phyloP scores from a whole-genome alignment of 2,113 vertebrate species.

The Larimichthys polyactis region DNA sequence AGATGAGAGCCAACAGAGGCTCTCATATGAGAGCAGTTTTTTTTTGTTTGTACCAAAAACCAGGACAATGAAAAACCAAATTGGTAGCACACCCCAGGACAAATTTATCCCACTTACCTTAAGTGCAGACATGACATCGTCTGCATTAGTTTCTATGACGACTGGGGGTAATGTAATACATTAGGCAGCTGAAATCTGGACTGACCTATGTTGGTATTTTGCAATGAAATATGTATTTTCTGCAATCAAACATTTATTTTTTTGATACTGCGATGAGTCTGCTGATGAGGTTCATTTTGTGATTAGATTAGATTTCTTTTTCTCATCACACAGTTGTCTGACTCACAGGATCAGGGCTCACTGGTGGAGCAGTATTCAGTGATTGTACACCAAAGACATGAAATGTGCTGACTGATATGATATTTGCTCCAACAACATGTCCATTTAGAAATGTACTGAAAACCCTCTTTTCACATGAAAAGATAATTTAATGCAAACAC shows the following conservation, averaged over 20 bases:
- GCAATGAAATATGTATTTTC: background rate
- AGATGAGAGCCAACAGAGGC: background rate
- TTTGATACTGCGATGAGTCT: background rate
- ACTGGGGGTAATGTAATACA: slow-evolving; percentile 41
- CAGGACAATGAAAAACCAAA: background rate
- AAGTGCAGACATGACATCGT: slow-evolving; percentile 22
- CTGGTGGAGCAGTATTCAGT: background rate
- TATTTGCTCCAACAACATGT: background rate
- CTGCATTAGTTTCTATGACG: slow-evolving; percentile 69
- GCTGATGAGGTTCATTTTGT: background rate
- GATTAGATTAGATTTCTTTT: background rate
- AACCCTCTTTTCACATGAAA: background rate
- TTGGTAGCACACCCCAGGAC: background rate
- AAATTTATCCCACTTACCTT: background rate
- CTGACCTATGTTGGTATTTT: background rate
- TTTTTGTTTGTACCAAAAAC: background rate
- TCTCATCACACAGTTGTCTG: background rate
- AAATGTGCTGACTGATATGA: background rate
- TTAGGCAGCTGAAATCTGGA: background rate
- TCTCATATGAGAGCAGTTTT: background rate
- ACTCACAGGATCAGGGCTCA: slow-evolving; percentile 1
- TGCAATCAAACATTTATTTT: slow-evolving; percentile 4
- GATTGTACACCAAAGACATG: background rate
- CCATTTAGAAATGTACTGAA: background rate
- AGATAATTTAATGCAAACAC: too few species aligned